Evolutionary conservation across 2,888 invertebrate genomes (phyloP).

Genomic region (Pyrochroa serraticornis): DNA sequence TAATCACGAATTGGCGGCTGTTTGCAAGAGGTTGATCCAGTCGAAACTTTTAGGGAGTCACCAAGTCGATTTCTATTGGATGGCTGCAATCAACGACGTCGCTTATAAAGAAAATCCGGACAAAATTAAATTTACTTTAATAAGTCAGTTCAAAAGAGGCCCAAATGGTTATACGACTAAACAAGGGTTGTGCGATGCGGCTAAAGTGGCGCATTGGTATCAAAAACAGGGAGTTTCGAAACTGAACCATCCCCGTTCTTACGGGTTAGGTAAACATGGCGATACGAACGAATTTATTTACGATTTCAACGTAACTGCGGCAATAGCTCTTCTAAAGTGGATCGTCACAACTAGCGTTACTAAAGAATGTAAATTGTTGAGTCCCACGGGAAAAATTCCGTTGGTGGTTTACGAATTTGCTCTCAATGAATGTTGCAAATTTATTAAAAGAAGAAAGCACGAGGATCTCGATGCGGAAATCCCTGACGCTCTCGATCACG

Average conservation of each 20-base stretch:
- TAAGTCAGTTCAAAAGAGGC: slow-evolving; percentile 51
- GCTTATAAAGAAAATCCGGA: slow-evolving; percentile 49
- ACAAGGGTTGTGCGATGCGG: slow-evolving; percentile 61
- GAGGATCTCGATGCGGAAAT: slow-evolving; percentile 68
- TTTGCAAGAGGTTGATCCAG: slow-evolving; percentile 56
- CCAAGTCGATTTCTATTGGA: slow-evolving; percentile 77
- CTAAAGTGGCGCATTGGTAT: slow-evolving; percentile 70
- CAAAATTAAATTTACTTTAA: slow-evolving; percentile 49
- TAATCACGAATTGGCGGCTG: slow-evolving; percentile 42
- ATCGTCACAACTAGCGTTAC: slow-evolving; percentile 51
- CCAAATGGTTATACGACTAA: slow-evolving; percentile 61
- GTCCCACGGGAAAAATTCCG: slow-evolving; percentile 62
- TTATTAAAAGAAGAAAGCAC: slow-evolving; percentile 64
- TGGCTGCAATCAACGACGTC: slow-evolving; percentile 52
- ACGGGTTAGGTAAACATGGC: slow-evolving; percentile 64
- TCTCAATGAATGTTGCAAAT: slow-evolving; percentile 72
- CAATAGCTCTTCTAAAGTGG: slow-evolving; percentile 76
- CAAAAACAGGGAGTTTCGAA: slow-evolving; percentile 66
- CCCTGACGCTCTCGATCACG: slow-evolving; percentile 55
- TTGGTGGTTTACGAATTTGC: slow-evolving; percentile 71
- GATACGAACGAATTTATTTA: slow-evolving; percentile 67
- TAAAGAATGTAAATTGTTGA: slow-evolving; percentile 56
- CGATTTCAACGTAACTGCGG: slow-evolving; percentile 81
- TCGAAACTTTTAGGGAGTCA: slow-evolving; percentile 68
- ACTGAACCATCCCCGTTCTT: slow-evolving; percentile 75